Percentiles rank a stretch among this genome's conserved stretches.
phyloP scores from a whole-genome alignment of 1,140 invertebrate genomes.

The Coptotermes formosanus region DNA sequence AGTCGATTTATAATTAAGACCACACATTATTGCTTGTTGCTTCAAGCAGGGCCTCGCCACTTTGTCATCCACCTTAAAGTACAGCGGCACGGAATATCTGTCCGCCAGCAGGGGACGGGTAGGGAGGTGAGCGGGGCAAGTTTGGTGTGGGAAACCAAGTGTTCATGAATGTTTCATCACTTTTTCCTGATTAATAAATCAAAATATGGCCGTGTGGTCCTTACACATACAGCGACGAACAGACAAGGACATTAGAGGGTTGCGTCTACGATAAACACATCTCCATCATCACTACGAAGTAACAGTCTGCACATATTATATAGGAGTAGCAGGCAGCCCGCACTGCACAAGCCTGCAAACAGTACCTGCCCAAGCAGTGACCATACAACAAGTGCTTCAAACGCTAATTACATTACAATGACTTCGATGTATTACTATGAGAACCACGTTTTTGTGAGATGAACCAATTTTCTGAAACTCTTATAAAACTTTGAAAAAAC shows the following conservation, averaged over 20 bases:
- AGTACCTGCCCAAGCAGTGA: no score
- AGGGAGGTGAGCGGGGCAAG: no score
- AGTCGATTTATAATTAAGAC: no score
- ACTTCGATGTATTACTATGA: no score
- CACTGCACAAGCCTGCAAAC: no score
- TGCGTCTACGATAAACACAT: neutral
- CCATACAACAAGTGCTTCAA: no score
- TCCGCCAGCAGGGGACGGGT: no score
- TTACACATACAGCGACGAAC: neutral
- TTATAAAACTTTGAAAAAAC: no score
- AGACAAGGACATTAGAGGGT: neutral
- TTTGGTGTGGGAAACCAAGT: neutral
- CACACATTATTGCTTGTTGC: no score
- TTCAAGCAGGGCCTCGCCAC: neutral
- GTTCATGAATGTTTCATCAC: constrained; percentile 19
- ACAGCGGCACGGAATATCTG: neutral
- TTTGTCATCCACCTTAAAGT: neutral
- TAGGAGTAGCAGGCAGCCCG: neutral
- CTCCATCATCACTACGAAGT: neutral
- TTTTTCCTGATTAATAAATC: constrained; percentile 18
- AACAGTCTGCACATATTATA: neutral
- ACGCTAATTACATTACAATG: no score
- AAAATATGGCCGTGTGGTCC: neutral
- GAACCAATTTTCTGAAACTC: no score
- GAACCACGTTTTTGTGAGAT: no score